Base-by-base conservation (phyloP, 2,888 invertebrate genomes). In the Xestia xanthographa region DNA sequence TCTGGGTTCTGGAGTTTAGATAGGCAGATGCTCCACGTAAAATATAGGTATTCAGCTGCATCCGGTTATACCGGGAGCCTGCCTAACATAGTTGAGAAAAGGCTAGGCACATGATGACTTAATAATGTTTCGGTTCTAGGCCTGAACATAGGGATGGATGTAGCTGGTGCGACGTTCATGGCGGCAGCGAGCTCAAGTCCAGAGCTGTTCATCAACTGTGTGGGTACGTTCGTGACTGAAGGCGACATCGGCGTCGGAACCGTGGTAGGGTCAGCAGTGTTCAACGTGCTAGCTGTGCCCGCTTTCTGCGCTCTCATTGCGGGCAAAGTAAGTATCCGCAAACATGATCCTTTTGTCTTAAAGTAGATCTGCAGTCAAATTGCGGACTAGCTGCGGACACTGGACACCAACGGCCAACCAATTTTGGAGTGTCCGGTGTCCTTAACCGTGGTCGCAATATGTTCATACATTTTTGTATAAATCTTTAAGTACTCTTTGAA, bases 131-230 rank as follows among this genome's bases (percentile, higher is more conserved):
- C 62, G 0, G 65, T 84, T 90, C 14, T 90, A 98, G 98, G 96
- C 77, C 90, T 98, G 66, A 95, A 97, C 70, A 97, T 98, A 95
- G 97, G 97, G 12, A 97, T 97, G 84, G 98, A 99, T 90, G 98
- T 99, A 41, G 98, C 98, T 0, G 98, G 98, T 0, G 99, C 98
- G 0, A 99, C 99, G 0, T 98, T 99, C 90, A 99, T 99, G 99
- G 98, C 99, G 0, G 97, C 98, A 0, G 99, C 98, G 0, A 98
- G 98, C 79, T 98, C 98, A 0, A 98, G 98, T 78, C 98, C 99
- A 0, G 99, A 99, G 94, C 95, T 98, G 80, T 98, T 98, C 95
- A 98, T 98, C 82, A 98, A 98, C 92, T 97, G 98, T 82, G 98
- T 99, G 41, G 98, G 98, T 58, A 98, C 98, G 0, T 98, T 98